Base-by-base conservation (phyloP, 2,113 vertebrate species). In the Channa maculata region DNA sequence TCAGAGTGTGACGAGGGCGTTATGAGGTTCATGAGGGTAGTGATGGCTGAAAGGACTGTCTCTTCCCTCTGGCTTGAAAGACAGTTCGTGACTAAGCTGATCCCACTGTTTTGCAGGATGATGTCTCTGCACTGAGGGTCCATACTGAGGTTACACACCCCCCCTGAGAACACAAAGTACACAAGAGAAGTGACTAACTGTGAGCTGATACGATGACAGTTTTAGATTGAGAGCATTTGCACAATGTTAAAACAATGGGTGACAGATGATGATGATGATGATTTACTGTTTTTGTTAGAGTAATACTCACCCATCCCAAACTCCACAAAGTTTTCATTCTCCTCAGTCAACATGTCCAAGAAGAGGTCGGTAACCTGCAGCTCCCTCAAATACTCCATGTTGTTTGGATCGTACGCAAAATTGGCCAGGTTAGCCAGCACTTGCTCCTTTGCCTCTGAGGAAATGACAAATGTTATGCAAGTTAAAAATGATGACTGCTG, bases 301-400 rank as follows among this genome's bases (percentile, higher is more conserved):
- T 24, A 24, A 24, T 24, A 24, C 24, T 24, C 24, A 24, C 24
- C 24, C 24, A 24, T 24, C 24, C 24, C 24, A 24, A 24, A 99
- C 87, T 99, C 98, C 88, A 98, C 95, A 1, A 97, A 93, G 54
- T 86, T 94, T 65, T 97, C 96, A 0, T 90, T 98, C 62, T 97
- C 95, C 71, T 99, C 97, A 0, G 93, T 94, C 59, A 99, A 92
- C 89, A 95, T 94, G 67, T 99, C 98, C 15, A 99, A 80, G 90
- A 99, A 99, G 8, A 99, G 92, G 60, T 99, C 98, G 0, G 92
- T 77, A 7, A 99, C 97, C 63, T 96, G 97, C 0, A 99, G 96
- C 73, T 95, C 92, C 58, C 90, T 94, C 7, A 99, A 94, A 45
- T 96, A 87, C 49, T 93, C 92, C 50, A 94, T 90, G 89, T 99